phyloP scores from a whole-genome alignment of 2,113 vertebrate species.

The Gasterosteus aculeatus region DNA sequence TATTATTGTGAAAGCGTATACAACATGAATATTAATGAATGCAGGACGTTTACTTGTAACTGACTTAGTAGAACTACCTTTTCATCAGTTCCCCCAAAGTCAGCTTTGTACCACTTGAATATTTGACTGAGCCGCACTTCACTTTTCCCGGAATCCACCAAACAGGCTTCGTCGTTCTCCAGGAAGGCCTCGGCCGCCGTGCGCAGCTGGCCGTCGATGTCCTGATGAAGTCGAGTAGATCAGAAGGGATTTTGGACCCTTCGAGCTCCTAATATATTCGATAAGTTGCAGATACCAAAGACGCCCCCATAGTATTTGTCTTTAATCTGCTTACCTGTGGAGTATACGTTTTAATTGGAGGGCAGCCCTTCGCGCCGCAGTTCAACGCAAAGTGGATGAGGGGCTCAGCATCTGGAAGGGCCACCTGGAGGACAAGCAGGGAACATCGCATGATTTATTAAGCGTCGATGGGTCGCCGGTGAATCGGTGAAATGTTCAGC shows the following conservation, averaged over 20 bases:
- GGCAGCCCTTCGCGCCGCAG: slow-evolving; percentile 82
- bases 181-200: slow-evolving; percentile 82
- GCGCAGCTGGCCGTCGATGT: slow-evolving; percentile 80
- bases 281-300: background rate
- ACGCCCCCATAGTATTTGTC: background rate
- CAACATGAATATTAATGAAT: background rate
- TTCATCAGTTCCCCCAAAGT: slow-evolving; percentile 84
- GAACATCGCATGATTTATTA: background rate
- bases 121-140: slow-evolving; percentile 84
- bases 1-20: background rate
- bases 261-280: background rate
- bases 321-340: slow-evolving; percentile 70
- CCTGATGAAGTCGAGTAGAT: slow-evolving; percentile 56
- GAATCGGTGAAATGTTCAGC: background rate
- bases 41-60: background rate
- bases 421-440: slow-evolving; percentile 70
- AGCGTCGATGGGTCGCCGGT: background rate
- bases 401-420: slow-evolving; percentile 80
- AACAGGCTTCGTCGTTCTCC: slow-evolving; percentile 79
- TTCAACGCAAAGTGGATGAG: slow-evolving; percentile 86
- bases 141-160: slow-evolving; percentile 76
- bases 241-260: background rate
- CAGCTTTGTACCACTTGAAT: slow-evolving; percentile 85
- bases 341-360: slow-evolving; percentile 83
- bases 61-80: slow-evolving; percentile 74